phyloP scores from a whole-genome alignment of 2,113 vertebrate genomes.

The Pandion haliaetus region DNA sequence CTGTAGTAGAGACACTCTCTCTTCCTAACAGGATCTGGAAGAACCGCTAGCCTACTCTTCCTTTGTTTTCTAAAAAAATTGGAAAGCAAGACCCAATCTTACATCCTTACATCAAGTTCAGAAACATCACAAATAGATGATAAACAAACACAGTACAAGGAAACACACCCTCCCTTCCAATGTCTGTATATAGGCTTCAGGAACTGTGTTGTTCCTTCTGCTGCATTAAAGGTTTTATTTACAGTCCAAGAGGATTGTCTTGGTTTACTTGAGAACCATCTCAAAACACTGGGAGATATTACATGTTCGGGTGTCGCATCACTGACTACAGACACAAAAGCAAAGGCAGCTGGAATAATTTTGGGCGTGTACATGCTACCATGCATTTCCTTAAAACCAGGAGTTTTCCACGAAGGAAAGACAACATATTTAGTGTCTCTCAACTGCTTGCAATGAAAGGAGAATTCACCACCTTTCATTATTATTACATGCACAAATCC shows the following conservation, averaged over 20 bases:
- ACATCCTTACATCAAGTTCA: background rate
- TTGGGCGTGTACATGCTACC: background rate
- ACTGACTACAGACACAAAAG: background rate
- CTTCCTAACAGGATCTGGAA: background rate
- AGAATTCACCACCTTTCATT: background rate
- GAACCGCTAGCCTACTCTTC: background rate
- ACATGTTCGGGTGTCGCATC: background rate
- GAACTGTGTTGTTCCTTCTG: background rate
- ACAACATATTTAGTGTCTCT: background rate
- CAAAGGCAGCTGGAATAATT: background rate
- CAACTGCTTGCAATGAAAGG: background rate
- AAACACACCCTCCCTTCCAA: background rate
- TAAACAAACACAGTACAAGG: background rate
- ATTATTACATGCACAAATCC: background rate
- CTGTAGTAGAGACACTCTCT: background rate
- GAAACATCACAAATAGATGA: background rate
- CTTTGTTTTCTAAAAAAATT: background rate
- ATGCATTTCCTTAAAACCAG: background rate
- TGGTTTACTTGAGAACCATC: background rate
- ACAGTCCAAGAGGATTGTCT: background rate
- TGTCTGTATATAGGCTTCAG: background rate
- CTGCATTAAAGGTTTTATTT: background rate
- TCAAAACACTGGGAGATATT: background rate
- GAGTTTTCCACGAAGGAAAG: background rate
- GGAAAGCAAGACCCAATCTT: background rate